Evolutionary conservation across 2,888 invertebrate species (phyloP).

Genomic region (Lasioglossum figueresi): DNA sequence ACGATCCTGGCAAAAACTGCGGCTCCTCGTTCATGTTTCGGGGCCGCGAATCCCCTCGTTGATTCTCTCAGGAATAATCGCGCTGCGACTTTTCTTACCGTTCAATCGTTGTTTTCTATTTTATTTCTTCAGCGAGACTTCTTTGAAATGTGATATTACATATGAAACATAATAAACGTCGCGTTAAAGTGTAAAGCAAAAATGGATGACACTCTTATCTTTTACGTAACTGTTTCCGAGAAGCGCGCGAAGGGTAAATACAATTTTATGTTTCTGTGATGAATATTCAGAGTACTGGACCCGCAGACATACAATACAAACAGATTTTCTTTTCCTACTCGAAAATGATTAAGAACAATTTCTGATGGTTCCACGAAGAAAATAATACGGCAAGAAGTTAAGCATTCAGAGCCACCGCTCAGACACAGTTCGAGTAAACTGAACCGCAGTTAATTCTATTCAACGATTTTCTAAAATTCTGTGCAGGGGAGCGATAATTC

Average conservation of each 20-base stretch:
- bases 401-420: not conserved
- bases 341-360: not conserved
- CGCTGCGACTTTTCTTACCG: not conserved
- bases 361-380: too few relatives aligned
- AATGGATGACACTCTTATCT: too few relatives aligned
- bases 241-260: too few relatives aligned
- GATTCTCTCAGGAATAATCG: slow-evolving; percentile 3
- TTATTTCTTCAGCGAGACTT: not conserved
- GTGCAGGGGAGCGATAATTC: not conserved
- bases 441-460: not conserved
- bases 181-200: too few relatives aligned
- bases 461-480: not conserved
- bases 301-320: too few relatives aligned
- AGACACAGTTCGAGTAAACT: not conserved
- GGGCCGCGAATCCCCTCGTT: slow-evolving; percentile 32
- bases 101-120: not conserved
- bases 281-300: too few relatives aligned
- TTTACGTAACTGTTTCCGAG: too few relatives aligned
- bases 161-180: too few relatives aligned
- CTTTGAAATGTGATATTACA: too few relatives aligned
- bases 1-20: slow-evolving; percentile 52
- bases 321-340: not conserved
- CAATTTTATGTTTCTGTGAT: too few relatives aligned
- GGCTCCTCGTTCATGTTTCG: slow-evolving; percentile 21
- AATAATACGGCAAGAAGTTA: too few relatives aligned